Conservation (phyloP, 2,888 invertebrate species). For the Clanis bilineata region DNA sequence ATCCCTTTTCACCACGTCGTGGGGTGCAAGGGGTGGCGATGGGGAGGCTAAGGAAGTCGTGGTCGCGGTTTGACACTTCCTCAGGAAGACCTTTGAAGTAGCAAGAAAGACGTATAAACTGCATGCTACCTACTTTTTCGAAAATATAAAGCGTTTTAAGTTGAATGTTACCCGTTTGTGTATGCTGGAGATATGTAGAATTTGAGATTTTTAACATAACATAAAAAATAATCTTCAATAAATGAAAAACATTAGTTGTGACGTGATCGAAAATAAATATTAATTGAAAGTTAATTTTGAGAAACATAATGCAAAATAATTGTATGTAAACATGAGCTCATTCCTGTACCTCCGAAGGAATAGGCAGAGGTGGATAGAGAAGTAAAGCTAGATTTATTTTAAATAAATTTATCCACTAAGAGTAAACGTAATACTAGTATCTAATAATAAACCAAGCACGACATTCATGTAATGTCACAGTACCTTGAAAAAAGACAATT, state of each 20-base stretch:
- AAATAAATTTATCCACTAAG: background rate
- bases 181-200: background rate
- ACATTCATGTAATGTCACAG: background rate
- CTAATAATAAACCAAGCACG: background rate
- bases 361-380: too few species aligned
- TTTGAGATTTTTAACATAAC: background rate
- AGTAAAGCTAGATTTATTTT: too few species aligned
- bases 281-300: too few species aligned
- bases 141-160: background rate
- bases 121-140: conserved; percentile 5
- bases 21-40: conserved; percentile 44
- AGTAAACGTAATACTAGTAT: background rate
- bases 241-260: too few species aligned
- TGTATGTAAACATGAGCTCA: too few species aligned
- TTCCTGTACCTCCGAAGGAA: too few species aligned
- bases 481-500: background rate
- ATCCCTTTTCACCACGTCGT: conserved; percentile 43
- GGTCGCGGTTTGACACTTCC: conserved; percentile 80
- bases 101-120: conserved; percentile 46
- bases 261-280: too few species aligned
- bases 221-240: too few species aligned
- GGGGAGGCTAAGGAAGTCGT: conserved; percentile 58
- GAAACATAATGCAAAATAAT: too few species aligned
- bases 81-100: conserved; percentile 79
- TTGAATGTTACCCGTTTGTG: background rate